Conservation (phyloP, 2,113 vertebrate genomes). For the Cygnus buccinator region DNA sequence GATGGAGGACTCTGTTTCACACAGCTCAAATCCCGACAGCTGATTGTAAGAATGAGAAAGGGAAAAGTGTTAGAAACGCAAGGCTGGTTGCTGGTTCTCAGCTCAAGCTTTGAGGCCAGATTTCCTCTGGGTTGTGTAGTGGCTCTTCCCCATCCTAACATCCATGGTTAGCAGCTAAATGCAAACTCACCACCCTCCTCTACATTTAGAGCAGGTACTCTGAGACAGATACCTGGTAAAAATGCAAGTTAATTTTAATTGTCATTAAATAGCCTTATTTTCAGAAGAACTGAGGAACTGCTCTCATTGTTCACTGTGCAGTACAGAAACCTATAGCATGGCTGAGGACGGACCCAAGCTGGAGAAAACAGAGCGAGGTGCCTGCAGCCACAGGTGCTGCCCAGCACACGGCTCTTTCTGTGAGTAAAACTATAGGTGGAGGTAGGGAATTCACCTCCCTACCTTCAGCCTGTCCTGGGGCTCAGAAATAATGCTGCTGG, state of each 20-base stretch:
- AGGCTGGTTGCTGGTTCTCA: not conserved
- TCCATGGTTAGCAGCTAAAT: not conserved
- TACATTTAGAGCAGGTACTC: not conserved
- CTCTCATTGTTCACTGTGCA: too few relatives aligned
- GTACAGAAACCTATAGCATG: not conserved
- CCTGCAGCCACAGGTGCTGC: not conserved
- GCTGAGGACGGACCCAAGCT: not conserved
- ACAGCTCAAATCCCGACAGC: slow-evolving; percentile 88
- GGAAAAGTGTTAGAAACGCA: not conserved
- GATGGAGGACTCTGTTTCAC: slow-evolving; percentile 87
- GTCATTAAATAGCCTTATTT: not conserved
- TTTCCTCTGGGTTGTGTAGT: not conserved
- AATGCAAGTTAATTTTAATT: not conserved
- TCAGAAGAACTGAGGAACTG: not conserved
- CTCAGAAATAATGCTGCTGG: not conserved
- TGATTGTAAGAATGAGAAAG: slow-evolving; percentile 46
- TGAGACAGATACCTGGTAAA: not conserved
- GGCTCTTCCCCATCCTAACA: not conserved
- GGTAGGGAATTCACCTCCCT: not conserved
- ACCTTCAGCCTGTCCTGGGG: not conserved
- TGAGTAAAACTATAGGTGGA: not conserved
- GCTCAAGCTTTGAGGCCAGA: not conserved
- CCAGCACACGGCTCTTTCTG: rapidly evolving
- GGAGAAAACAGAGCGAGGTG: rapidly evolving
- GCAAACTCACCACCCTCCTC: not conserved